phyloP scores from a whole-genome alignment of 2,888 invertebrate genomes.

The Drosophila lutescens region DNA sequence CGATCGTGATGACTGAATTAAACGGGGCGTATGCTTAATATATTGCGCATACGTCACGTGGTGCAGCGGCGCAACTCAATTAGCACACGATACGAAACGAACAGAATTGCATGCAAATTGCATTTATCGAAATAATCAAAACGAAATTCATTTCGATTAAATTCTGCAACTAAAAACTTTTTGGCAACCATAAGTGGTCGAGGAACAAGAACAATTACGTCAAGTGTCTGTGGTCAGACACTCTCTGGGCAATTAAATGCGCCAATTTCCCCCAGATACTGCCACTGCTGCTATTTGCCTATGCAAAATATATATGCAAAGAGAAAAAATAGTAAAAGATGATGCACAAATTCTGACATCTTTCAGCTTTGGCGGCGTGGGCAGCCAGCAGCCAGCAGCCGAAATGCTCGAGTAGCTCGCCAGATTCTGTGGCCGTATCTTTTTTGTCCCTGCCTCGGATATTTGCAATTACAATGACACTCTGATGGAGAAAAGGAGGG shows the following conservation, averaged over 20 bases:
- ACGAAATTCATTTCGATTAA: slow-evolving; percentile 26
- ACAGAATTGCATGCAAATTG: slow-evolving; percentile 37
- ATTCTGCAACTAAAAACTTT: not conserved
- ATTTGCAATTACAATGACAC: slow-evolving; percentile 83
- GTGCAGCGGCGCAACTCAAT: slow-evolving; percentile 50
- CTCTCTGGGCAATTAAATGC: slow-evolving; percentile 80
- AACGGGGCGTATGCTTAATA: slow-evolving; percentile 64
- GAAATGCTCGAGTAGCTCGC: slow-evolving; percentile 60
- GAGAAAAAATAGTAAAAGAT: slow-evolving; percentile 25
- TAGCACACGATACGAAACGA: slow-evolving; percentile 45
- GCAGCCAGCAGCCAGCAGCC: slow-evolving; percentile 55
- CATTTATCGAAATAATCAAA: slow-evolving; percentile 50
- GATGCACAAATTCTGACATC: slow-evolving; percentile 57
- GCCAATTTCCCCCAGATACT: slow-evolving; percentile 77
- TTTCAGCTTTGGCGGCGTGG: slow-evolving; percentile 64
- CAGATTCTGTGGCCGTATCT: slow-evolving; percentile 44
- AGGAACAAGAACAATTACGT: slow-evolving; percentile 65
- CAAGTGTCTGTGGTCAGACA: slow-evolving; percentile 77
- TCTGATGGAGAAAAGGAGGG: slow-evolving; percentile 47
- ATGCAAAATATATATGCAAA: slow-evolving; percentile 11
- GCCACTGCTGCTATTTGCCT: slow-evolving; percentile 1
- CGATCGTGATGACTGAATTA: slow-evolving; percentile 41
- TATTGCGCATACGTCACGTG: slow-evolving; percentile 72
- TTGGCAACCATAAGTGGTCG: slow-evolving; percentile 43
- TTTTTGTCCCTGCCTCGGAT: slow-evolving; percentile 66